Evolutionary conservation across 2,888 invertebrate genomes (phyloP), one percentile per base, ranked within the genome.

Genomic region (Thecocarcelia acutangulata): DNA sequence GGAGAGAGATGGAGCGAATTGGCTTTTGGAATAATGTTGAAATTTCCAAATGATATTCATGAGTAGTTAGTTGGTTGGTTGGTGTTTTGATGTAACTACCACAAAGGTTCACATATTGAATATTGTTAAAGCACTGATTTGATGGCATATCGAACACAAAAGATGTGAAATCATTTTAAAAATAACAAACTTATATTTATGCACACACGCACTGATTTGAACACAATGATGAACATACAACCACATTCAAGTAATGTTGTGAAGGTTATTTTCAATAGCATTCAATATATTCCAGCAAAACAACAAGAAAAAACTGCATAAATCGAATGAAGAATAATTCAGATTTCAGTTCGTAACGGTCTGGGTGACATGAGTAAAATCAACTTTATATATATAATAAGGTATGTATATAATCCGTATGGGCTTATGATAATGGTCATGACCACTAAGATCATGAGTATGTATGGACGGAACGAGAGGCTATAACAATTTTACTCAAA

Each of bases 1-100:
- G 19, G 54, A 15, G 63, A 19, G 46, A 15, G 63, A 54, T 17
- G 17, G 33, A 28, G 50, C 33, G 33, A 15, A 40, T 40, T 54
- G 37, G 15, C 17, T 24, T n/a, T n/a, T 48, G 28, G 15, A 33
- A 63, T 42, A 66, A 46, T 61, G n/a, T 40, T 24, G 50, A 42
- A 73, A 66, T 73, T 73, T 79, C 68, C 12, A 64, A 73, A 79
- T 79, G 64, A 73, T 61, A 80, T 76, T 80, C 80, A 80, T 72
- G 72, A 80, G 66, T 21, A 21, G 37, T 42, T 17, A n/a, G 21
- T 54, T 8, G 13, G 52, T 52, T 42, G 28, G 48, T 40, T 66
- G 33, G 33, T 78, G 52, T 64, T 72, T 72, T 59, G 52, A 19
- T 64, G 50, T 37, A 59, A 66, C 64, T 52, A 66, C 59, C 52